Conservation (phyloP, 2,113 vertebrate species). For the Engraulis encrasicolus region DNA sequence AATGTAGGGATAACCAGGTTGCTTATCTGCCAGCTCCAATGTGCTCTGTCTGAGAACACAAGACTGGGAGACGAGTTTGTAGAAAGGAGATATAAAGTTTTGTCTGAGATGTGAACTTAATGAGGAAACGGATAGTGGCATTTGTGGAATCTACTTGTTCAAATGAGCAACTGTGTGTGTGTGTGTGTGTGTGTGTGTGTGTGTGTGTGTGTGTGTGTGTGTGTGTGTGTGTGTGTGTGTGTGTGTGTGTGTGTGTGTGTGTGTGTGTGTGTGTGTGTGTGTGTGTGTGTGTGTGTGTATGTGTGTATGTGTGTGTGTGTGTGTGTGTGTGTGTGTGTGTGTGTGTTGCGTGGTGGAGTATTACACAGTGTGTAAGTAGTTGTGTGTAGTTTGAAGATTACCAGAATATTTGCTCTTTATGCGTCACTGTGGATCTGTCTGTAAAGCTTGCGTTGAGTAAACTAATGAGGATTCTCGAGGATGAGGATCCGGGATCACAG, state of each 20-base stretch:
- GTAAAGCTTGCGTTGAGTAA: neutral
- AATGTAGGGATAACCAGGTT: neutral
- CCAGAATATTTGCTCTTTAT: neutral
- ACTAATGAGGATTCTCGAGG: conserved; percentile 5
- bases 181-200: neutral
- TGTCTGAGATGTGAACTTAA: conserved; percentile 43
- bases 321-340: neutral
- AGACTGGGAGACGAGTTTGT: neutral
- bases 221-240: neutral
- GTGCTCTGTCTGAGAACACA: neutral
- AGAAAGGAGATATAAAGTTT: neutral
- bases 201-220: too few relatives aligned
- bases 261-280: neutral
- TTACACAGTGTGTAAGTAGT: neutral
- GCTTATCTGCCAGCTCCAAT: conserved; percentile 1
- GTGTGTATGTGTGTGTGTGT: neutral
- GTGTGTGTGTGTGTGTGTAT: neutral
- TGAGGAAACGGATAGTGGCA: conserved; percentile 48
- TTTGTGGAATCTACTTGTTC: neutral
- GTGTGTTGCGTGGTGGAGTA: neutral
- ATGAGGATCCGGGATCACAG: neutral
- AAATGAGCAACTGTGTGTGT: neutral
- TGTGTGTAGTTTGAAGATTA: neutral
- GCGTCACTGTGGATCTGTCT: neutral
- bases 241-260: neutral